Percentiles rank a stretch among this genome's conserved stretches.
phyloP scores from a whole-genome alignment of 2,888 invertebrate species.

The Sussaba pulchella region DNA sequence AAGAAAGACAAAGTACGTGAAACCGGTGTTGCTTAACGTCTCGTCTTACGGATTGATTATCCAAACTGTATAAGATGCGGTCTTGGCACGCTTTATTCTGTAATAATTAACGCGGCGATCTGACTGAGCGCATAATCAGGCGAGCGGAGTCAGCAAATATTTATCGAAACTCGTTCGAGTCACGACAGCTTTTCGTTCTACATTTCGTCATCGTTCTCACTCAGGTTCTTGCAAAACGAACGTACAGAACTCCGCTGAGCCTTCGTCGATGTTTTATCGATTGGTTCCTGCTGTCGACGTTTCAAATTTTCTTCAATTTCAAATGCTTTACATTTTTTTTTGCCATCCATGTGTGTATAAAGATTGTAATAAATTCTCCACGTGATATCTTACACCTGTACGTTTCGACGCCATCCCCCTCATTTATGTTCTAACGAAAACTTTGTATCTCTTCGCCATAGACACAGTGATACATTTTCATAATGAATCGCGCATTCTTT shows the following conservation, averaged over 20 bases:
- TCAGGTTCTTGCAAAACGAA: no score
- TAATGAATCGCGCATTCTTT: not conserved
- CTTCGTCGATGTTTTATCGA: not conserved
- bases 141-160: conserved; percentile 15
- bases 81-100: conserved; percentile 6
- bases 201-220: conserved; percentile 18
- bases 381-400: no score
- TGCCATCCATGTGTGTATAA: no score
- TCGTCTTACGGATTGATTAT: conserved; percentile 28
- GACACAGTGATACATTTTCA: not conserved
- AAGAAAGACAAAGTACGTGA: not conserved
- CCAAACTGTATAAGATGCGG: conserved; percentile 13
- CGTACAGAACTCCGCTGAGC: no score
- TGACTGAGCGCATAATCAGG: conserved; percentile 28
- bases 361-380: no score
- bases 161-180: conserved; percentile 35
- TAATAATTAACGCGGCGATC: conserved; percentile 38
- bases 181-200: not conserved
- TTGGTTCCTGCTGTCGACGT: no score
- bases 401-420: no score
- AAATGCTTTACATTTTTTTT: no score
- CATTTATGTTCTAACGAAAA: no score
- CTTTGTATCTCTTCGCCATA: no score
- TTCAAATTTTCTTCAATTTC: no score
- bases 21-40: conserved; percentile 6